Conservation (phyloP, 1,140 invertebrate species). For the Copidosoma floridanum region DNA sequence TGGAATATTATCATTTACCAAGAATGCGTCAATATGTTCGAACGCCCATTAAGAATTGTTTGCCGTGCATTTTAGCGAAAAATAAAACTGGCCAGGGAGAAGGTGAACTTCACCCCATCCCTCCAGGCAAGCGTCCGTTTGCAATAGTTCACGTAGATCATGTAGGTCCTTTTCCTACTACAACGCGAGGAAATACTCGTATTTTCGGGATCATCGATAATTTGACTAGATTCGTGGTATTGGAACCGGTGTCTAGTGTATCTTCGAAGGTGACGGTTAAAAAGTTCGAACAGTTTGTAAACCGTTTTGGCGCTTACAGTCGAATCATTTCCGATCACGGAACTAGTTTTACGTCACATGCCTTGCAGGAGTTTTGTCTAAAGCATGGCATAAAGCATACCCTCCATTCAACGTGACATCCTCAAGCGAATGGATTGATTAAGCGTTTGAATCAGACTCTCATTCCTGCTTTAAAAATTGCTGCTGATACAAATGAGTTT, state of each 20-base stretch:
- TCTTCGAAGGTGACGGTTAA: slow-evolving; percentile 4
- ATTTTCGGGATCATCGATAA: slow-evolving; percentile 38
- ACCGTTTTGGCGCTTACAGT: slow-evolving; percentile 10
- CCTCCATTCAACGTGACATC: slow-evolving; percentile 32
- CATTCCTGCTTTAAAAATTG: no score
- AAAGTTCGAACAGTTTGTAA: slow-evolving; percentile 8
- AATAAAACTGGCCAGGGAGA: slow-evolving; percentile 11
- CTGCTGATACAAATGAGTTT: neutral
- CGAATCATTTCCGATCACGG: slow-evolving; percentile 15
- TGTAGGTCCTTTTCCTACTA: slow-evolving; percentile 17
- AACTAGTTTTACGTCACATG: slow-evolving; percentile 1
- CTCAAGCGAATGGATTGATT: slow-evolving; percentile 35
- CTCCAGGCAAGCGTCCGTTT: slow-evolving; percentile 23
- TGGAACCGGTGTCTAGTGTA: slow-evolving; percentile 21
- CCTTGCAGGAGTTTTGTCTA: slow-evolving; percentile 27
- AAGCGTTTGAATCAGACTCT: slow-evolving; percentile 24
- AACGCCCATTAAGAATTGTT: slow-evolving; percentile 20
- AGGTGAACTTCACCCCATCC: slow-evolving; percentile 26
- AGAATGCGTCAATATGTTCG: slow-evolving; percentile 21
- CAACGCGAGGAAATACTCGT: slow-evolving; percentile 29
- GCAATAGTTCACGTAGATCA: slow-evolving; percentile 25
- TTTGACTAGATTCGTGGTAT: slow-evolving; percentile 39
- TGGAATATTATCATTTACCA: neutral
- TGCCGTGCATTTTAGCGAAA: slow-evolving; percentile 25
- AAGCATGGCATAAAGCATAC: slow-evolving; percentile 32